These are phyloP conservation scores for Otolemur crassicaudatus DNA, from an alignment of 2,797 vertebrate genomes.

Conservation along the genomic window DNA sequence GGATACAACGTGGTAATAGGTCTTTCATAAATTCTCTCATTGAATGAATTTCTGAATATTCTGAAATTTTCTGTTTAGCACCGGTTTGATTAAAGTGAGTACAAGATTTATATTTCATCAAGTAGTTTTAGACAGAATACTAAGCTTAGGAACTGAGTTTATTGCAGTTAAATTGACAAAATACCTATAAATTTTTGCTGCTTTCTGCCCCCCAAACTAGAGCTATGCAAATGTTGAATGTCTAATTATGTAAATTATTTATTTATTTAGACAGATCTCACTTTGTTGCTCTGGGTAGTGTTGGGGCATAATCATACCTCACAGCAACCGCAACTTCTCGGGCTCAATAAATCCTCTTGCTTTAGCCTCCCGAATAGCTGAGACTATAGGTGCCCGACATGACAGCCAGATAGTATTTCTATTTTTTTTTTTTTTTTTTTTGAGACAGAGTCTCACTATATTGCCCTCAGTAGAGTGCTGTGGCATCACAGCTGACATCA, in stretches of 20 bases:
- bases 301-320: no score
- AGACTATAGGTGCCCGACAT: no score
- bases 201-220: neutral
- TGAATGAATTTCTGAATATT: neutral
- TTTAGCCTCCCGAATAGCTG: no score
- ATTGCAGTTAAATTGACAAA: constrained; percentile 29
- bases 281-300: no score
- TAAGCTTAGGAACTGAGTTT: neutral
- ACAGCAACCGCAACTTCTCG: no score
- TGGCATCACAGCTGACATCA: no score
- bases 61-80: neutral
- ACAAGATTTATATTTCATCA: neutral
- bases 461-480: no score
- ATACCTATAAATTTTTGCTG: neutral
- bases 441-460: no score
- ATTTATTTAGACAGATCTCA: no score
- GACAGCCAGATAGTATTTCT: no score
- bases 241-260: neutral
- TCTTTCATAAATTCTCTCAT: neutral
- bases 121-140: neutral
- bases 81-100: constrained; percentile 3
- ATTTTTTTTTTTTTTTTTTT: no score
- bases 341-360: no score
- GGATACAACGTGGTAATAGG: neutral
- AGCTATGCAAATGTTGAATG: neutral